Evolutionary conservation across 2,797 vertebrate species (phyloP).

Genomic region (Falco columbarius): DNA sequence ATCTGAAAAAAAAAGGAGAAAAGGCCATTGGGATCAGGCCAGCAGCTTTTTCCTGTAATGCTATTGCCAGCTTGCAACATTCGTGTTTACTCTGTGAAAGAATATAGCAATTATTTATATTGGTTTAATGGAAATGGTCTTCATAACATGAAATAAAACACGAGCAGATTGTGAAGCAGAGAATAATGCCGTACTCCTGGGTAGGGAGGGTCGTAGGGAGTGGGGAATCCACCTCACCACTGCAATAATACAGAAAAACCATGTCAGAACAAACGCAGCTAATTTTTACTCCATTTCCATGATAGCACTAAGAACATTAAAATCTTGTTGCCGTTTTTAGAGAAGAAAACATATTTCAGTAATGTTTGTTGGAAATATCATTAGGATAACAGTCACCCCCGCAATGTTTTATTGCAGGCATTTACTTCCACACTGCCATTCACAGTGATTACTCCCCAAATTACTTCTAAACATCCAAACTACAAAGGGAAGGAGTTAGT

Average conservation of each 20-base stretch:
- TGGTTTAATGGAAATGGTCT: conserved; percentile 8
- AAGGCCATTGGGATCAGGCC: background rate
- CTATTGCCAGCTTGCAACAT: background rate
- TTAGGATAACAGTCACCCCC: conserved; percentile 45
- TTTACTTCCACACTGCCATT: conserved; percentile 28
- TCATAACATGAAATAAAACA: background rate
- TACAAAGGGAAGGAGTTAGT: conserved; percentile 5
- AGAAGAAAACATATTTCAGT: conserved; percentile 32
- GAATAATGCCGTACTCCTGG: background rate
- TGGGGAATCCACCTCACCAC: background rate
- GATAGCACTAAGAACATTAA: background rate
- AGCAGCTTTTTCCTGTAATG: background rate
- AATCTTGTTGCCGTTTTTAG: conserved; percentile 35
- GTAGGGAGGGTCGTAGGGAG: background rate
- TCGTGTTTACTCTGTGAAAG: background rate
- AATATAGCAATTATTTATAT: conserved; percentile 26
- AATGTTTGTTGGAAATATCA: conserved; percentile 33
- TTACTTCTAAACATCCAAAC: conserved; percentile 41
- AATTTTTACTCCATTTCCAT: background rate
- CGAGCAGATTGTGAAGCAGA: background rate
- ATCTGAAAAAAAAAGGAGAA: background rate
- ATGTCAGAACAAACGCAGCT: background rate
- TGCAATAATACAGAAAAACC: background rate
- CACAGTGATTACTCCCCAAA: conserved; percentile 34
- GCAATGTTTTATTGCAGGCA: conserved; percentile 53